Conservation (phyloP, 2,797 vertebrate genomes). For the Basileuterus tristriatus region DNA sequence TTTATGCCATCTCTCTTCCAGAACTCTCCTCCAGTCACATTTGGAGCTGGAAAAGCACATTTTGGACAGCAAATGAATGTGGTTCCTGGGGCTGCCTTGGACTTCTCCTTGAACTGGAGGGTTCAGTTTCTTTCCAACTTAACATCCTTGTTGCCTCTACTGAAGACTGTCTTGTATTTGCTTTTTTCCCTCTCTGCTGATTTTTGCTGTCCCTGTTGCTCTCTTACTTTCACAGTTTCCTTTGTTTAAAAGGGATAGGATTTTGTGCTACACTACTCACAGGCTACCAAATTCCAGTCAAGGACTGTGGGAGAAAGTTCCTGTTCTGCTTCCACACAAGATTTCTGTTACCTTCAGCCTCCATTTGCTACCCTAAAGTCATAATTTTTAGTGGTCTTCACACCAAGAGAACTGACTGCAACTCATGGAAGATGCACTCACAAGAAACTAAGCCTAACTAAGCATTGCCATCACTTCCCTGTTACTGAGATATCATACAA, state of each 20-base stretch:
- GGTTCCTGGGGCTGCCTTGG: background rate
- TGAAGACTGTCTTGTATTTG: background rate
- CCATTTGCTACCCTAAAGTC: background rate
- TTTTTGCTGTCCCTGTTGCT: background rate
- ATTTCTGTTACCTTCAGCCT: background rate
- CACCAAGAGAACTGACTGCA: background rate
- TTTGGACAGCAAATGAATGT: background rate
- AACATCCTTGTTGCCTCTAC: background rate
- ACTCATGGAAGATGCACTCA: background rate
- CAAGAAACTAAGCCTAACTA: background rate
- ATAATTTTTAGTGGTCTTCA: background rate
- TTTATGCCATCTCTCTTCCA: background rate
- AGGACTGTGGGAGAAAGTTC: background rate
- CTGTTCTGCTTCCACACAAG: background rate
- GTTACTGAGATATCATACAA: background rate
- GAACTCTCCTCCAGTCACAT: background rate
- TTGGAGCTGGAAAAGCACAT: background rate
- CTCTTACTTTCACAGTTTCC: background rate
- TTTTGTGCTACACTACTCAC: accelerated
- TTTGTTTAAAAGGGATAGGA: background rate
- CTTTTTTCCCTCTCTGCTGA: background rate
- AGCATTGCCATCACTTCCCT: background rate
- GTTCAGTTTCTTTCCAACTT: background rate
- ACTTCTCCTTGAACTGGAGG: background rate
- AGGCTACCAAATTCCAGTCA: background rate